phyloP scores from a whole-genome alignment of 2,113 vertebrate species.

The Tragelaphus imberbis region DNA sequence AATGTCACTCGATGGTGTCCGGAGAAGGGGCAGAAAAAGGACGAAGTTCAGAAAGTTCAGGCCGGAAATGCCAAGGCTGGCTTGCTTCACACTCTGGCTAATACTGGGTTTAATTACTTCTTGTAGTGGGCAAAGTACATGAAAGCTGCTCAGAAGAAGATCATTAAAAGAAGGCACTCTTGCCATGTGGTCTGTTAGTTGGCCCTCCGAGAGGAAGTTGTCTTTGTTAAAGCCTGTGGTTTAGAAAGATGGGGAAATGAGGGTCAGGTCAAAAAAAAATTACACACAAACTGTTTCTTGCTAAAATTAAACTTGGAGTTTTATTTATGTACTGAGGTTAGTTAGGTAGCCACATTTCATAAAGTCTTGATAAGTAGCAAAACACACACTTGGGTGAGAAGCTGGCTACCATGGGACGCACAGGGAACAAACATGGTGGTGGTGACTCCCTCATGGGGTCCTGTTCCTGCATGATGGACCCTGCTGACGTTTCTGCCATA shows the following conservation, averaged over 20 bases:
- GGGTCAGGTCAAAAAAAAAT: neutral
- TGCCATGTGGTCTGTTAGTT: neutral
- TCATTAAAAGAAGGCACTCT: neutral
- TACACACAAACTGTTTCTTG: neutral
- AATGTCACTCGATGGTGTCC: neutral
- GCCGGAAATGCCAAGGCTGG: neutral
- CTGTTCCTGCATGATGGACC: neutral
- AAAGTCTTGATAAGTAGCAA: neutral
- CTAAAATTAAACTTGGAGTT: conserved; percentile 6
- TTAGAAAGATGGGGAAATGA: conserved; percentile 18
- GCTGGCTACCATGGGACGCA: neutral
- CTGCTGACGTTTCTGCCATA: neutral
- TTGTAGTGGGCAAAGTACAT: neutral
- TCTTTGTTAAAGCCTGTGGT: conserved; percentile 6
- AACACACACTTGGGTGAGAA: neutral
- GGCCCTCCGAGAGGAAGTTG: neutral
- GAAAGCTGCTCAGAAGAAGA: neutral
- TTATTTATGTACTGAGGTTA: neutral
- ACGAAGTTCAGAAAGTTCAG: neutral
- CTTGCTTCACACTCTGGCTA: neutral
- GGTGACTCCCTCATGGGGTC: neutral
- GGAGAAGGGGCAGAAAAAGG: neutral
- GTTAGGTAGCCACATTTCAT: neutral
- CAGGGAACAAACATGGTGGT: neutral
- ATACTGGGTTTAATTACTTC: neutral